Evolutionary conservation across 2,888 invertebrate species (phyloP).

Genomic region (Andricus quercusramuli): DNA sequence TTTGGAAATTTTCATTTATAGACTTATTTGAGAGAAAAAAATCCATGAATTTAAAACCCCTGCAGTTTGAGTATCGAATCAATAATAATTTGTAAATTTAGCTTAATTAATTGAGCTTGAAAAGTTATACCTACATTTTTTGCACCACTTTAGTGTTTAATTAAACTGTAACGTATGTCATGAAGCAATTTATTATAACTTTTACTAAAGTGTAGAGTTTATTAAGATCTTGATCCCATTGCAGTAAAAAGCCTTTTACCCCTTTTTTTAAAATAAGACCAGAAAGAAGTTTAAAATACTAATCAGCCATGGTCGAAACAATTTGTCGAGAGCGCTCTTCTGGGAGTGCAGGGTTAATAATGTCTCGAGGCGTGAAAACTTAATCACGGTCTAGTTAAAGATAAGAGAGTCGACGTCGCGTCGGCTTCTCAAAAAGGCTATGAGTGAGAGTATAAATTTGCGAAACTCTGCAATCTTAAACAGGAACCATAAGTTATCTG

Average conservation of each 20-base stretch:
- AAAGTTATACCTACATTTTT: too few relatives aligned
- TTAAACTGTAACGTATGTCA: constrained; percentile 3
- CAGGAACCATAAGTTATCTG: background rate
- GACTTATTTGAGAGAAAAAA: too few relatives aligned
- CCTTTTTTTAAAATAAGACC: background rate
- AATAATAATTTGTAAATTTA: too few relatives aligned
- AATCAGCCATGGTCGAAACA: constrained; percentile 33
- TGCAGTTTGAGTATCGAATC: too few relatives aligned
- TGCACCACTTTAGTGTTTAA: too few relatives aligned
- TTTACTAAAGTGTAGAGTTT: background rate
- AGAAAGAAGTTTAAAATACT: constrained; percentile 29
- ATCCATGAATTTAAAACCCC: too few relatives aligned
- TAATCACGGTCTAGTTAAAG: constrained; percentile 37
- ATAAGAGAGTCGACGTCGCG: constrained; percentile 33
- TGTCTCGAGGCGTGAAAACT: constrained; percentile 37
- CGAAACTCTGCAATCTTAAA: constrained; percentile 14
- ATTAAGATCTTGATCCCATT: constrained; percentile 19
- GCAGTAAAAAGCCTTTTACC: background rate
- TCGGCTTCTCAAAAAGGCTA: constrained; percentile 29
- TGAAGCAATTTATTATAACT: background rate
- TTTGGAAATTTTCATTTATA: too few relatives aligned
- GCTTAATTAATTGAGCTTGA: too few relatives aligned
- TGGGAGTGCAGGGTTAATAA: constrained; percentile 33
- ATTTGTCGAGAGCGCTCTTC: constrained; percentile 37
- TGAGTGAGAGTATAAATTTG: constrained; percentile 26